Percentiles rank a stretch among this genome's conserved stretches.
Evolutionary conservation across 2,888 invertebrate genomes (phyloP).

Genomic region (Tholera decimalis): DNA sequence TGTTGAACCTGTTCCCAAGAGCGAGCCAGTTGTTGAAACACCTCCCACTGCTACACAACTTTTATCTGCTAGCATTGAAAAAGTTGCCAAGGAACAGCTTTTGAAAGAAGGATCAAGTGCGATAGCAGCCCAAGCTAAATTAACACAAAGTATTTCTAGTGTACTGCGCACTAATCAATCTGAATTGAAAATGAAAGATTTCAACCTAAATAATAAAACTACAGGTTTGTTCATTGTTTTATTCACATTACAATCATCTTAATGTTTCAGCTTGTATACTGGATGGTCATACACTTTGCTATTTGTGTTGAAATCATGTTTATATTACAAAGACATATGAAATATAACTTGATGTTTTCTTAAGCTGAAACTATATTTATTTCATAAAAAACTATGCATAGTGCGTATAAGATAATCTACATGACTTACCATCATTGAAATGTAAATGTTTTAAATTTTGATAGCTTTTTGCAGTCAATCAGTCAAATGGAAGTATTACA

Average conservation of each 20-base stretch:
- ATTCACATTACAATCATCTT: conserved; percentile 7
- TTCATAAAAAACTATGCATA: no score
- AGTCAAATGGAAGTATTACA: no score
- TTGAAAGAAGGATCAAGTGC: conserved; percentile 79
- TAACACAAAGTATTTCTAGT: conserved; percentile 86
- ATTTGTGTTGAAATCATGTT: not conserved
- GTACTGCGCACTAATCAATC: conserved; percentile 79
- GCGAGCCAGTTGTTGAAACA: conserved; percentile 72
- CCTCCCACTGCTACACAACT: conserved; percentile 83
- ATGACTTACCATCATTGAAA: no score
- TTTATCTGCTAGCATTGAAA: conserved; percentile 86
- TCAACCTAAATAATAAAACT: conserved; percentile 84
- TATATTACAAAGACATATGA: no score
- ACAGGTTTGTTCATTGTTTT: conserved; percentile 77
- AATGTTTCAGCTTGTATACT: not conserved
- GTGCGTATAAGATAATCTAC: no score
- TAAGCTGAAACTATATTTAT: no score
- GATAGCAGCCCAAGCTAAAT: conserved; percentile 87
- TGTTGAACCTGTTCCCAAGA: conserved; percentile 72
- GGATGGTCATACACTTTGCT: not conserved
- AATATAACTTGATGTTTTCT: no score
- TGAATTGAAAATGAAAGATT: conserved; percentile 88
- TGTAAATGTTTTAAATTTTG: no score
- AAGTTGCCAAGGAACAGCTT: conserved; percentile 81
- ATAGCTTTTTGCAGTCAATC: no score